Conservation (phyloP, 2,888 invertebrate species). For the Polyommatus iphigenia region DNA sequence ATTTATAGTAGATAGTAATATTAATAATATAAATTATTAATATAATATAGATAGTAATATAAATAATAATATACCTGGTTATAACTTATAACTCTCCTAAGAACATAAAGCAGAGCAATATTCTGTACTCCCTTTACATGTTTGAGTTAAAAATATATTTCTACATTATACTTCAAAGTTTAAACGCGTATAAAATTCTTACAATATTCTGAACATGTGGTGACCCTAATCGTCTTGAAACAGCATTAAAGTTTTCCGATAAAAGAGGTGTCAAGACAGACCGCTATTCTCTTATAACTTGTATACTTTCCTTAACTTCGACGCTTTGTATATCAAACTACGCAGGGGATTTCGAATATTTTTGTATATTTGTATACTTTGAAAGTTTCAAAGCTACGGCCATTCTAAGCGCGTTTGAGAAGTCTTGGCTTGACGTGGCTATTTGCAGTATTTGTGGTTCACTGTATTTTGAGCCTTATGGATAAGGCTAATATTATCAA, state of each 20-base stretch:
- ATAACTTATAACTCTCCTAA: too few relatives aligned
- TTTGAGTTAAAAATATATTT: background rate
- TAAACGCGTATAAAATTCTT: slow-evolving; percentile 14
- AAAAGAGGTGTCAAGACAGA: slow-evolving; percentile 39
- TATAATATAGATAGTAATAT: too few relatives aligned
- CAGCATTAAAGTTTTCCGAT: slow-evolving; percentile 39
- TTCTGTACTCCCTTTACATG: background rate
- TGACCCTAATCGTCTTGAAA: slow-evolving; percentile 31
- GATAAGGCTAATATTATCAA: too few relatives aligned
- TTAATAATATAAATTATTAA: too few relatives aligned
- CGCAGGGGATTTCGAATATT: background rate
- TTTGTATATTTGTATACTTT: background rate
- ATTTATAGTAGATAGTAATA: too few relatives aligned
- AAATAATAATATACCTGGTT: too few relatives aligned
- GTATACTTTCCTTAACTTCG: slow-evolving; percentile 23
- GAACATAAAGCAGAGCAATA: background rate
- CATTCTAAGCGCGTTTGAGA: background rate
- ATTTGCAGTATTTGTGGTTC: background rate
- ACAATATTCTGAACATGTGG: slow-evolving; percentile 25
- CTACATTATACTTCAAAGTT: background rate
- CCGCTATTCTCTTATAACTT: slow-evolving; percentile 30
- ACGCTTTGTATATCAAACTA: slow-evolving; percentile 18
- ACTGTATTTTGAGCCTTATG: background rate
- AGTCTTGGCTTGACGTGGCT: background rate
- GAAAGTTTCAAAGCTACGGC: background rate